Conservation (phyloP, 1,140 invertebrate genomes). For the Cepaea nemoralis region DNA sequence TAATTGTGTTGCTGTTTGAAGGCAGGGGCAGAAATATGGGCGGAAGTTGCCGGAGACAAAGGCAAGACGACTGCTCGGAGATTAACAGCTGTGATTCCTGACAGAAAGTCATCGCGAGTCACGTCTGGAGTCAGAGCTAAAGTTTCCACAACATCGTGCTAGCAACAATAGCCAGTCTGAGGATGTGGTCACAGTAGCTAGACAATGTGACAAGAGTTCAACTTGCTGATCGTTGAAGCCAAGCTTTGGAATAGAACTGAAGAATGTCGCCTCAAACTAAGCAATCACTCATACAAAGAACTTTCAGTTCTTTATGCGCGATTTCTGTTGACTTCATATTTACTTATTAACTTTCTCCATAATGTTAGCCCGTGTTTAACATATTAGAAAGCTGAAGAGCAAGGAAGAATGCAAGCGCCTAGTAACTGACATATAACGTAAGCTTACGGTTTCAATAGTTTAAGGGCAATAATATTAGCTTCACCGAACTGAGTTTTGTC, state of each 20-base stretch:
- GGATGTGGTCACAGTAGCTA: neutral
- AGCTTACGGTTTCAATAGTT: too few species aligned
- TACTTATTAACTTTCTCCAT: too few species aligned
- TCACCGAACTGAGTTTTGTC: too few species aligned
- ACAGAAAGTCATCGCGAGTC: slow-evolving; percentile 13
- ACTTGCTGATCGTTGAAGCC: neutral
- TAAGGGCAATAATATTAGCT: too few species aligned
- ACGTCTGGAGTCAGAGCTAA: slow-evolving; percentile 1
- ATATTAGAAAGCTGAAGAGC: too few species aligned
- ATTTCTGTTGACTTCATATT: too few species aligned
- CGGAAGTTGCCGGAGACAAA: neutral
- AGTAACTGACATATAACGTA: too few species aligned
- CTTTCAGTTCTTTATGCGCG: too few species aligned
- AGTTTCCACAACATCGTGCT: slow-evolving; percentile 25
- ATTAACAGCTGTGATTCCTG: slow-evolving; percentile 2
- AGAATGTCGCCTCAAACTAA: too few species aligned
- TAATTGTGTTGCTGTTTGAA: slow-evolving; percentile 9
- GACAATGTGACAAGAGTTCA: neutral
- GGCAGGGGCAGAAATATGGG: neutral
- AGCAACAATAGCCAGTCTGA: slow-evolving; percentile 10
- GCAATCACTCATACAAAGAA: too few species aligned
- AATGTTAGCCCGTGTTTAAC: too few species aligned
- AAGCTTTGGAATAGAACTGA: neutral
- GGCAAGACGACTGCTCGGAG: neutral
- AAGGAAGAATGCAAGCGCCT: too few species aligned